Evolutionary conservation across 2,113 vertebrate genomes (phyloP).

Genomic region (Gasterosteus nipponicus): DNA sequence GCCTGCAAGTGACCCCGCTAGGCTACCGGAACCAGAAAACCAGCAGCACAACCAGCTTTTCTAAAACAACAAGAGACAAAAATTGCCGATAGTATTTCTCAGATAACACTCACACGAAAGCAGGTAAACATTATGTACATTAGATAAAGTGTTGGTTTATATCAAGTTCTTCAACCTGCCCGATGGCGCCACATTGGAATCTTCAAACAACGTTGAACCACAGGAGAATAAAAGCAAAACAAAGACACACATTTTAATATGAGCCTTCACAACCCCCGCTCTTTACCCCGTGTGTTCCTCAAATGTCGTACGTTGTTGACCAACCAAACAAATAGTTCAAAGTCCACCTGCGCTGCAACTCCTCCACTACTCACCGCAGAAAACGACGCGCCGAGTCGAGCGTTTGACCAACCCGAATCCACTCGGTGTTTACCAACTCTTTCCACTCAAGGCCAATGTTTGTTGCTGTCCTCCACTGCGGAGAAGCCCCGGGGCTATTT

Average conservation of each 20-base stretch:
- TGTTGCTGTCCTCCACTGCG: slow-evolving; percentile 54
- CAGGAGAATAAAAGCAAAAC: not conserved
- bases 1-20: slow-evolving; percentile 16
- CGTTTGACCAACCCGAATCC: slow-evolving; percentile 36
- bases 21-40: not conserved
- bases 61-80: too few species aligned
- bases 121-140: not conserved
- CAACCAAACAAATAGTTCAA: not conserved
- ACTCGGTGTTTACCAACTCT: slow-evolving; percentile 50
- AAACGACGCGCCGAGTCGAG: slow-evolving; percentile 36
- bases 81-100: not conserved
- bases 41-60: not conserved
- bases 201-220: not conserved
- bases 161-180: not conserved
- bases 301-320: not conserved
- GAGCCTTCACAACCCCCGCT: not conserved
- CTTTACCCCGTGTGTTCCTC: not conserved
- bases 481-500: slow-evolving; percentile 67
- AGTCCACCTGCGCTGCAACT: not conserved
- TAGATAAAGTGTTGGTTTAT: not conserved
- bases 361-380: slow-evolving; percentile 64
- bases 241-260: not conserved
- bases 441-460: slow-evolving; percentile 39
- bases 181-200: not conserved
- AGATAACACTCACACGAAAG: not conserved